Conservation (phyloP, 2,797 vertebrate species). For the Selene dorsalis region DNA sequence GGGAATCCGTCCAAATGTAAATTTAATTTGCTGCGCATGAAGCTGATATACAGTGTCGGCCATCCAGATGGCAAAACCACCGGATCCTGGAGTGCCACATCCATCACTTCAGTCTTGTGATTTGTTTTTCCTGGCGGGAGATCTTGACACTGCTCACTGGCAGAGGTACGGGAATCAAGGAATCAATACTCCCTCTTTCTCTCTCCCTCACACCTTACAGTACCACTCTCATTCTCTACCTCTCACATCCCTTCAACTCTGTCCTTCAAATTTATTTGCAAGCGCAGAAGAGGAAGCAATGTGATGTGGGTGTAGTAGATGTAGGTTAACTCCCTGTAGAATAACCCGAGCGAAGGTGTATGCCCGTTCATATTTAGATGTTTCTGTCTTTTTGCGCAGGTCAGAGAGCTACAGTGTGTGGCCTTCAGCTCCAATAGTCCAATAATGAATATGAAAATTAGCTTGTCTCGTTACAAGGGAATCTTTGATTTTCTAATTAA, state of each 20-base stretch:
- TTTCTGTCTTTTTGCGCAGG: conserved; percentile 50
- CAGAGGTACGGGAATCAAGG: conserved; percentile 82
- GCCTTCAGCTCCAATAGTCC: conserved; percentile 23
- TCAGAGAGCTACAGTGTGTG: conserved; percentile 42
- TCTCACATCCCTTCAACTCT: conserved; percentile 51
- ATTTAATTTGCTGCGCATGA: conserved; percentile 87
- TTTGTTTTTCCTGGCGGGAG: conserved; percentile 86
- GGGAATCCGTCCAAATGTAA: conserved; percentile 86
- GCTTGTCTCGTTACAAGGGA: background rate
- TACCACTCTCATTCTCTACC: conserved; percentile 54
- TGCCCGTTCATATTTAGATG: conserved; percentile 62
- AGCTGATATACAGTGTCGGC: conserved; percentile 84
- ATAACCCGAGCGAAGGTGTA: conserved; percentile 63
- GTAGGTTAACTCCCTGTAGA: conserved; percentile 76
- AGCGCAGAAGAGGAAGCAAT: conserved; percentile 63
- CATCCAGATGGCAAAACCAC: conserved; percentile 83
- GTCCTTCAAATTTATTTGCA: conserved; percentile 76
- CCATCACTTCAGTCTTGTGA: conserved; percentile 86
- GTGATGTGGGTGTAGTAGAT: conserved; percentile 70
- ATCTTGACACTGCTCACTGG: conserved; percentile 83
- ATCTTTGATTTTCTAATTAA: conserved; percentile 26
- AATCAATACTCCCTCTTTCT: conserved; percentile 80
- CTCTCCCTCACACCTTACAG: conserved; percentile 65
- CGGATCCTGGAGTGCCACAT: conserved; percentile 84
- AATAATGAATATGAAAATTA: conserved; percentile 31